Evolutionary conservation across 2,797 vertebrate genomes (phyloP), one percentile per base, ranked within the genome.

Genomic region (Gouania willdenowi): DNA sequence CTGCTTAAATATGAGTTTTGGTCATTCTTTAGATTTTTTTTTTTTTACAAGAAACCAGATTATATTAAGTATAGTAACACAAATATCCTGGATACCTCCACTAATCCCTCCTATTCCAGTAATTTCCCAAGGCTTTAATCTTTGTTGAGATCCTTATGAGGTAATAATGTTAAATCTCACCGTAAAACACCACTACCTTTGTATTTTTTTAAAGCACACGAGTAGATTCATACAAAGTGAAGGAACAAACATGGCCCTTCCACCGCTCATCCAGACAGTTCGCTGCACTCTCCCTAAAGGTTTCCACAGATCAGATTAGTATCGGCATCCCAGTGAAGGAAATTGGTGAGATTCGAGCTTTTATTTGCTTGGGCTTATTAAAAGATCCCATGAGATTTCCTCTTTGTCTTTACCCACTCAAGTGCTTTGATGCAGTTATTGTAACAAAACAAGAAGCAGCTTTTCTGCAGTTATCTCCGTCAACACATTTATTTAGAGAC

Each of bases 311-410:
- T 44, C 22, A 16, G 13, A 44, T 53, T 29, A 58, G 33, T 50
- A 20, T 42, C 32, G 32, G 18, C 22, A 30, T 5, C 1, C 2
- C 17, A 48, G 45, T 2, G 4, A 18, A 36, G 28, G 9, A 22
- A 55, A 44, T 41, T 14, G 3, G 16, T 33, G 28, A 10, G 26
- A 17, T 44, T 41, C 1, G 2, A 8, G 2, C 38, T 36, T 56
- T 26, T 57, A 57, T 54, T 54, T 54, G 33, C 22, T 40, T 36
- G 29, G 42, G 33, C 52, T 18, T 44, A 45, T 45, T 60, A 63
- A 72, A 48, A 8, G 20, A 64, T 59, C 63, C 49, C 49, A 23
- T 9, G 46, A 33, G 60, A 53, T 42, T 48, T 29, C 29, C n/a
- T 33, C 42, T 15, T 2, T 8, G 31, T 45, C 21, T 34, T 37